A percentile compares a stretch with the other conserved stretches of the same genome.
Evolutionary conservation across 2,888 invertebrate species (phyloP).

Genomic region (Diaprepes abbreviatus): DNA sequence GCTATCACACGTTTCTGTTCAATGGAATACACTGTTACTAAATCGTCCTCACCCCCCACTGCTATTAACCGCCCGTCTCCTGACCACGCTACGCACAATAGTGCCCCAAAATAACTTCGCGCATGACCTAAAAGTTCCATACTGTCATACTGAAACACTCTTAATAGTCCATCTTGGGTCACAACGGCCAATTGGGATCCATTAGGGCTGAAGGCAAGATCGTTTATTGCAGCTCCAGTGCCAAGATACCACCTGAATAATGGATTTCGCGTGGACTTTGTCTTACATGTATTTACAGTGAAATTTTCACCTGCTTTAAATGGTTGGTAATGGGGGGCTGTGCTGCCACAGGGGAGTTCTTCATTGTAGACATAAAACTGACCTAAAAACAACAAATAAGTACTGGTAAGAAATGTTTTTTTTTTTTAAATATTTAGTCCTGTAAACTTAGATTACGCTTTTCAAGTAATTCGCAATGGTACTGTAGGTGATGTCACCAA

Average conservation of each 20-base stretch:
- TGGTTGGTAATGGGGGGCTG: constrained; percentile 94
- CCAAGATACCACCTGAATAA: constrained; percentile 71
- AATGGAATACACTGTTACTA: constrained; percentile 97
- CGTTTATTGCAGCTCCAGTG: constrained; percentile 82
- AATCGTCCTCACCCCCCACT: constrained; percentile 98
- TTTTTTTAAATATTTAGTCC: no score
- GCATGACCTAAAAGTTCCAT: constrained; percentile 96
- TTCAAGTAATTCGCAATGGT: no score
- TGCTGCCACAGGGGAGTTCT: constrained; percentile 90
- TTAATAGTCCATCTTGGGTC: constrained; percentile 93
- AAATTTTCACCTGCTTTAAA: constrained; percentile 96
- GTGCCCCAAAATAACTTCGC: constrained; percentile 97
- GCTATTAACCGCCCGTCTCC: constrained; percentile 96
- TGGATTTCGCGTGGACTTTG: constrained; percentile 91
- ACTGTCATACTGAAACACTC: constrained; percentile 97
- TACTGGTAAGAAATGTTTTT: no score
- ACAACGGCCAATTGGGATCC: constrained; percentile 93
- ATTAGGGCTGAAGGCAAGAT: constrained; percentile 97
- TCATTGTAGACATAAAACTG: constrained; percentile 98
- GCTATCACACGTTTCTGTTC: constrained; percentile 94
- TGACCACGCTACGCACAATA: constrained; percentile 98
- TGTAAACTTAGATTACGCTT: no score
- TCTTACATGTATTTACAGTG: constrained; percentile 95
- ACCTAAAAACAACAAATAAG: constrained; percentile 69
- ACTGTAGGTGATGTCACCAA: no score